Conservation (phyloP, 2,797 vertebrate species). For the Gallinago solitaria region DNA sequence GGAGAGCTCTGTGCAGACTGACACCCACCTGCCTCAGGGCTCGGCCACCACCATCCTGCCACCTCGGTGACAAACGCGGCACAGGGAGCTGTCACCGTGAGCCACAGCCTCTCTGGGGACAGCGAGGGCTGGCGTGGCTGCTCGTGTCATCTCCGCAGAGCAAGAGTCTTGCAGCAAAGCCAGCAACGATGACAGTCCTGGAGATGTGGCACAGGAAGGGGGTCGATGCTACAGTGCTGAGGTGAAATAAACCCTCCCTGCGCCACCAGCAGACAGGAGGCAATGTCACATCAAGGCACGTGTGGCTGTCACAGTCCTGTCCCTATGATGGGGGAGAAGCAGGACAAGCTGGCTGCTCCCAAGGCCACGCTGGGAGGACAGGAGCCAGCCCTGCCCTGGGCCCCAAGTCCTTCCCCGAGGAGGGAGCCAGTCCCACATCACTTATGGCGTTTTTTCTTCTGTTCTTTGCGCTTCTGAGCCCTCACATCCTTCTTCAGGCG, state of each 20-base stretch:
- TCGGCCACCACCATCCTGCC: background rate
- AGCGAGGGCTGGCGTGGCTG: rapidly evolving
- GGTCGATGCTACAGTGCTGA: rapidly evolving
- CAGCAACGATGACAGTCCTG: rapidly evolving
- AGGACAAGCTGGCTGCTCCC: rapidly evolving
- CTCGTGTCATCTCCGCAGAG: rapidly evolving
- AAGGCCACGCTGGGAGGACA: rapidly evolving
- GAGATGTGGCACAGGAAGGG: rapidly evolving
- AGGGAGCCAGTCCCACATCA: background rate
- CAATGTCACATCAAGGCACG: background rate
- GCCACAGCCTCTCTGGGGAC: background rate
- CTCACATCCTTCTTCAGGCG: conserved; percentile 96
- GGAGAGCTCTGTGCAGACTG: rapidly evolving
- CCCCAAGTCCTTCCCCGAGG: rapidly evolving
- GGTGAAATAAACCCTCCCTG: background rate
- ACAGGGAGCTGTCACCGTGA: background rate
- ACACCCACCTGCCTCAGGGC: too few relatives aligned
- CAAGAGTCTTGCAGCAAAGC: background rate
- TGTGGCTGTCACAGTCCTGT: background rate
- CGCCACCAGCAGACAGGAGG: background rate
- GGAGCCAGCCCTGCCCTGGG: background rate
- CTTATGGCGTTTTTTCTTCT: conserved; percentile 69
- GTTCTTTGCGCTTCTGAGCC: conserved; percentile 84
- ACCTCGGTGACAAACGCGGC: rapidly evolving
- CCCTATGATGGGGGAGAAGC: rapidly evolving